phyloP scores from a whole-genome alignment of 1,140 invertebrate genomes.

The Diabrotica undecimpunctata region DNA sequence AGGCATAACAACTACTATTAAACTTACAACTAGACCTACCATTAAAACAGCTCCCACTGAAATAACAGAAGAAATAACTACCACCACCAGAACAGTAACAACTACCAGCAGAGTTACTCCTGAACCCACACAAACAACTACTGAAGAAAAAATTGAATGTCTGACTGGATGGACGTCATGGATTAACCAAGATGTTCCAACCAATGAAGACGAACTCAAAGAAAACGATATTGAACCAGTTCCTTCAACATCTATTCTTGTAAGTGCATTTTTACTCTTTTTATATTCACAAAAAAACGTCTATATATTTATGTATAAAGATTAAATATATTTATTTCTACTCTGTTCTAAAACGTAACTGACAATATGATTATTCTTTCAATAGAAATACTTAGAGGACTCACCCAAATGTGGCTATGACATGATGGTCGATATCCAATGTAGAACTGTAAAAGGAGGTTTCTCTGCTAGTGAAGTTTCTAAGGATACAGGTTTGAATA shows the following conservation, averaged over 20 bases:
- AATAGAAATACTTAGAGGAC: constrained; percentile 43
- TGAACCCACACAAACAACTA: no score
- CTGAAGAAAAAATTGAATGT: constrained; percentile 46
- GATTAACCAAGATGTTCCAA: constrained; percentile 59
- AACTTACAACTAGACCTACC: neutral
- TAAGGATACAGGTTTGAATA: constrained; percentile 68
- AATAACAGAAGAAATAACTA: neutral
- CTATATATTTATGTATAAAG: no score
- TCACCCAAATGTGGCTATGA: constrained; percentile 53
- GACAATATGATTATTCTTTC: no score
- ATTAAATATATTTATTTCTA: no score
- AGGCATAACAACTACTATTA: neutral
- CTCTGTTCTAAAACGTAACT: no score
- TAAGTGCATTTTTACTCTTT: constrained; percentile 35
- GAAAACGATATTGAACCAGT: constrained; percentile 60
- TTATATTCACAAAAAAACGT: no score
- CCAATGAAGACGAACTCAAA: constrained; percentile 37
- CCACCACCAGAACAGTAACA: neutral
- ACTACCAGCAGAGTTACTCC: neutral
- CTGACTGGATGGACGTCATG: constrained; percentile 70
- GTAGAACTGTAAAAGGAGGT: constrained; percentile 56
- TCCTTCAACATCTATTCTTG: constrained; percentile 52
- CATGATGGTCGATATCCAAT: constrained; percentile 69
- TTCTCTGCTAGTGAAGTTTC: constrained; percentile 52
- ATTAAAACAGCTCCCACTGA: neutral